Evolutionary conservation across 2,797 vertebrate species (phyloP), one percentile per base, ranked within the genome.

Genomic region (Gephyroberyx darwinii): DNA sequence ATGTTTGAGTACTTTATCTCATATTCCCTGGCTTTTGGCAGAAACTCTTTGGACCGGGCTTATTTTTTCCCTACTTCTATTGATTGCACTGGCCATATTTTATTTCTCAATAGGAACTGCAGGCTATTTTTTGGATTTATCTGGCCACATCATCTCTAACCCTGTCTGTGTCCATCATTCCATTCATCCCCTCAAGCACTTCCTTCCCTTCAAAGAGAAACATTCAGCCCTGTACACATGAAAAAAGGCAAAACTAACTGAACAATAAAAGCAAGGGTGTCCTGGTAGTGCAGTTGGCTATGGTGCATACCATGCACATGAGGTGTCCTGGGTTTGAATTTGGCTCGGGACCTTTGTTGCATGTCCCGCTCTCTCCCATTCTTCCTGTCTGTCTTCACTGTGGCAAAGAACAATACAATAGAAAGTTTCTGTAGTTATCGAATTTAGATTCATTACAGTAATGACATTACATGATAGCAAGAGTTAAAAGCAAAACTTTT

Each of bases 1-100:
- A 84, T 82, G 62, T 84, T 78, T 74, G 58, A 85, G 59, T 52
- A 69, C 59, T 82, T 86, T 84, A 80, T 87, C 74, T 77, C 63
- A 54, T 48, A 78, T 74, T 83, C 31, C 22, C 16, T 71, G 60
- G 65, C 78, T 73, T 73, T 69, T 30, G 61, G 33, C 45, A 63
- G 62, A 68, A 81, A 65, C 30, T 37, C 51, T 61, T 53, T 73
- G 69, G 58, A 69, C 65, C 53, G 53, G 50, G 55, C 53, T 77
- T 70, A 51, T 54, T 60, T 77, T 30, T 72, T 59, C 51, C 56
- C 35, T 54, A 26, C 73, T 79, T 80, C 57, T 53, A 22, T 64
- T 56, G 45, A 75, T 64, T 74, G 9, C 30, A 35, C 50, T 72
- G 52, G 70, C 35, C 13, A 17, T 57, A 55, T 81, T 71, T 71